These are phyloP conservation scores for Turnix velox DNA, from an alignment of 2,113 vertebrate genomes.

Conservation along the genomic window DNA sequence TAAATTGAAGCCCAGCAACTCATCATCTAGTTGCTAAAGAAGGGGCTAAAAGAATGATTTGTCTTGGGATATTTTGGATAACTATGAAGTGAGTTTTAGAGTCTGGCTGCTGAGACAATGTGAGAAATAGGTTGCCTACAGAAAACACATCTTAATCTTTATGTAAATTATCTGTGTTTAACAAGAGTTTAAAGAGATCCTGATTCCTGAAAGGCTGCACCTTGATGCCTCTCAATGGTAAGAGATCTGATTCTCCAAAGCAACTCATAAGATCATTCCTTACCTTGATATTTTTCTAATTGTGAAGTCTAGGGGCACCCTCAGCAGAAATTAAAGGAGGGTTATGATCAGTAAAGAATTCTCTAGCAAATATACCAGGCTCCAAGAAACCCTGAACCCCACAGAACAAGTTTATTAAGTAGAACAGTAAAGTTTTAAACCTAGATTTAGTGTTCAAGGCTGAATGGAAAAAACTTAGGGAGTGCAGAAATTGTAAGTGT, in stretches of 20 bases:
- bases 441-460: not conserved
- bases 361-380: not conserved
- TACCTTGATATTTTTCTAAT: not conserved
- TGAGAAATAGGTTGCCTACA: not conserved
- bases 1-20: not conserved
- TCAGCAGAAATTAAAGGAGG: not conserved
- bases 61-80: not conserved
- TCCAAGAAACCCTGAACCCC: not conserved
- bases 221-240: not conserved
- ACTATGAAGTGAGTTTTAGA: not conserved
- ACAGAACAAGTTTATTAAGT: conserved; percentile 22
- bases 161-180: not conserved
- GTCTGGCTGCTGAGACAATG: not conserved
- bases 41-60: not conserved
- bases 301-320: not conserved
- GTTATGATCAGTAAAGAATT: conserved; percentile 11
- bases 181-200: not conserved
- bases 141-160: not conserved
- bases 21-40: not conserved
- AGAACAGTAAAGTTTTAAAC: conserved; percentile 7
- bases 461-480: conserved; percentile 21
- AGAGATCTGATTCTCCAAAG: not conserved
- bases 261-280: not conserved
- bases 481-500: not conserved
- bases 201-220: not conserved